Evolutionary conservation across 1,140 invertebrate genomes (phyloP), one percentile per base, ranked within the genome.

Genomic region (Bombus sibiricus): DNA sequence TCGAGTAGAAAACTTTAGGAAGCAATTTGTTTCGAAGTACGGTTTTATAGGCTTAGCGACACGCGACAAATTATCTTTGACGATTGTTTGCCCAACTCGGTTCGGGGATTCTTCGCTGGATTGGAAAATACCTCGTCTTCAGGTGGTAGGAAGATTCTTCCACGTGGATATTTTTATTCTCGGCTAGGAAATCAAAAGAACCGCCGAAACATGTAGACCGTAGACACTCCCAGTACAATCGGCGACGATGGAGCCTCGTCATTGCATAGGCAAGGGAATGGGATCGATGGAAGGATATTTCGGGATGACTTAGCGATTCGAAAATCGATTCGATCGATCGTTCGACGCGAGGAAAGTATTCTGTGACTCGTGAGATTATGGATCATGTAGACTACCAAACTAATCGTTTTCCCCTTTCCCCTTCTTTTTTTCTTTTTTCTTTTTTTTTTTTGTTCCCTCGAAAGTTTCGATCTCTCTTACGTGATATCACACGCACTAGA

Each of bases 301-400:
- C 71, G 80, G 66, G 90, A 92, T 92, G 92, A 92, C 91, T 91
- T 53, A 69, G 88, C 90, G 83, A 69, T 90, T 81, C 81, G 83
- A 80, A 22, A 85, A 89, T 86, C 78, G 64, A 68, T 73, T 85
- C 83, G 88, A 80, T 86, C 71, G 83, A 75, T 47, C 79, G 62
- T 57, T 64, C 75, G 47, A 57, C 75, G 10, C 25, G 43, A 47
- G 25, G 59, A 77, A 71, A 71, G 77, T 37, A 39, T 78, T 57
- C 25, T 74, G 34, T 75, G 59, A 88, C 66, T 34, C 53, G 64
- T 62, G 71, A 81, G 86, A 88, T 84, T 43, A 39, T 47, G 43
- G 25, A 34, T 43, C 28, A 2, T 37, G 47, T 18, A 8, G 13
- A n/a, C 34, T 84, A 68, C 57, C n/a, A 53, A 34, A 34, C n/a